Percentiles rank a stretch among this genome's conserved stretches.
Conservation (phyloP, 2,113 vertebrate genomes). For the Myxocyprinus asiaticus region DNA sequence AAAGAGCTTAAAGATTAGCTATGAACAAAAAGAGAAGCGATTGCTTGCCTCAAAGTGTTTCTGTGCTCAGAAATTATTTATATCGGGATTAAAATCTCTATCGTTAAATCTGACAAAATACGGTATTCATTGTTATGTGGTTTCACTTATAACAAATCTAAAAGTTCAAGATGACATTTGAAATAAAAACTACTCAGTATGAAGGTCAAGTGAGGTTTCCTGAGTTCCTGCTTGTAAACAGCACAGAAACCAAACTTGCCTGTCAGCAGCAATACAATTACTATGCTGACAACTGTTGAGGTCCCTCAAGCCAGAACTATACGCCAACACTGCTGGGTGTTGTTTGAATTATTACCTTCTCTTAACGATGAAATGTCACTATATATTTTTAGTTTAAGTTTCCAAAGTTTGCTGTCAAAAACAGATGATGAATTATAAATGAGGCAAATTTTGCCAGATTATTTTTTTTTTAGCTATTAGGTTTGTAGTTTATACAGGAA, state of each 20-base stretch:
- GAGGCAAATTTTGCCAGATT: too few relatives aligned
- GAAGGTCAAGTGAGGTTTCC: slow-evolving; percentile 36
- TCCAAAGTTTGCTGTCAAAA: not conserved
- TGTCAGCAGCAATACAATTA: slow-evolving; percentile 52
- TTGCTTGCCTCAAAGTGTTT: slow-evolving; percentile 33
- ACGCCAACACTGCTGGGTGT: slow-evolving; percentile 28
- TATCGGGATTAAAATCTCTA: not conserved
- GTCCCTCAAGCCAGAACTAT: slow-evolving; percentile 34
- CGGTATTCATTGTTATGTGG: slow-evolving; percentile 16
- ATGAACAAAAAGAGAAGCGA: not conserved
- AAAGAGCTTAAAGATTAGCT: not conserved
- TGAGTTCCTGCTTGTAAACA: slow-evolving; percentile 39
- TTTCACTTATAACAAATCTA: not conserved
- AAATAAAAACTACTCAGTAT: slow-evolving; percentile 3
- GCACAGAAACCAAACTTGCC: slow-evolving; percentile 24
- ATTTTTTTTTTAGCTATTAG: not conserved
- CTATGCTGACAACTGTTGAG: slow-evolving; percentile 49
- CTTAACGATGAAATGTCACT: slow-evolving; percentile 29
- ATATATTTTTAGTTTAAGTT: slow-evolving; percentile 6
- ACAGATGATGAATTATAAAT: not conserved
- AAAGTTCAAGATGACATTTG: slow-evolving; percentile 16
- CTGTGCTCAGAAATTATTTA: slow-evolving; percentile 45
- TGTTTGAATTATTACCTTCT: slow-evolving; percentile 24
- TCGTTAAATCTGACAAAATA: slow-evolving; percentile 31
- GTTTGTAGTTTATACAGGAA: not conserved